Conservation (phyloP, 2,797 vertebrate species). For the Margarornis squamiger region DNA sequence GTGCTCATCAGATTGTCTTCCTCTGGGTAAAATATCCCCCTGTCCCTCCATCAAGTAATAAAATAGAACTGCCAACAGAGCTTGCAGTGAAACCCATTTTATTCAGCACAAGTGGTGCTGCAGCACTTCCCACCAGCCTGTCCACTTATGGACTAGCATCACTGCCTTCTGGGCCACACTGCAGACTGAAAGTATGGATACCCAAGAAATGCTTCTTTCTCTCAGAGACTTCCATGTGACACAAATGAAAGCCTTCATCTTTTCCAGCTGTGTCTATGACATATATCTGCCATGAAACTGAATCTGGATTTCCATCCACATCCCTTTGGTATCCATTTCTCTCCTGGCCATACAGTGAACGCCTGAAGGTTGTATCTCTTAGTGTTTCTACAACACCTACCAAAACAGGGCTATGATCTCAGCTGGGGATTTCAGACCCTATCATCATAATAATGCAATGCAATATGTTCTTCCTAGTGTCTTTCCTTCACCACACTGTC, state of each 20-base stretch:
- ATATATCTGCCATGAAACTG: not conserved
- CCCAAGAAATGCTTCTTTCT: not conserved
- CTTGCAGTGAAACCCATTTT: fast-evolving
- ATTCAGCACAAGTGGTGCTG: fast-evolving
- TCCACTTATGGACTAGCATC: not conserved
- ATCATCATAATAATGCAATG: not conserved
- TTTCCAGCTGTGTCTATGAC: not conserved
- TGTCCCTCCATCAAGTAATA: not conserved
- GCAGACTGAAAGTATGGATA: not conserved
- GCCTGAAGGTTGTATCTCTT: not conserved
- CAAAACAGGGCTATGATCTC: not conserved
- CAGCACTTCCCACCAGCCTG: not conserved
- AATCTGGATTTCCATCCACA: not conserved
- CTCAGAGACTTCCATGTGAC: not conserved
- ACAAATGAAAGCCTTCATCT: not conserved
- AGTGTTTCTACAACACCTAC: not conserved
- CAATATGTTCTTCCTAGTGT: not conserved
- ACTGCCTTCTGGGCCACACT: no score
- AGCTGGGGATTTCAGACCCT: not conserved
- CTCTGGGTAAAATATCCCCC: not conserved
- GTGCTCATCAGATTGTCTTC: not conserved
- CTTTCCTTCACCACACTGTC: not conserved
- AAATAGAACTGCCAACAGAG: not conserved
- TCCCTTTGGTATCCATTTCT: not conserved
- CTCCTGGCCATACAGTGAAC: not conserved